A percentile compares a stretch with the other conserved stretches of the same genome.
These are phyloP conservation scores for Vespertilio murinus DNA, from an alignment of 2,797 vertebrate genomes.

Conservation along the genomic window DNA sequence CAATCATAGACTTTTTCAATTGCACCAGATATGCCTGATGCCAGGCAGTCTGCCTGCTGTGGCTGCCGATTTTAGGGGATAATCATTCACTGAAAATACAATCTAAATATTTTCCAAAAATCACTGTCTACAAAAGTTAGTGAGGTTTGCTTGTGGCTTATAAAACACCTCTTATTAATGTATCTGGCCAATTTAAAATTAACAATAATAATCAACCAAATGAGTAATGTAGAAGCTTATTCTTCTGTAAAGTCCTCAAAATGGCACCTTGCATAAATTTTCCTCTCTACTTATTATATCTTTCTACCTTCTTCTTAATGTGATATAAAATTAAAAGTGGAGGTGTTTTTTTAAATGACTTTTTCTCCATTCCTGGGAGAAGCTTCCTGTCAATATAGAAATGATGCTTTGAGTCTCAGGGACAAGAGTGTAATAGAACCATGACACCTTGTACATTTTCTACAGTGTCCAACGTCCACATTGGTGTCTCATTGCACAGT, in stretches of 20 bases:
- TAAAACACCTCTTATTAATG: background rate
- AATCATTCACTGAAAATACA: background rate
- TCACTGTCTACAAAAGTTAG: background rate
- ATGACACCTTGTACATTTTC: background rate
- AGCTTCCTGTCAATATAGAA: background rate
- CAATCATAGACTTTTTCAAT: fast-evolving
- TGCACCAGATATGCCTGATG: fast-evolving
- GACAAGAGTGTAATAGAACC: background rate
- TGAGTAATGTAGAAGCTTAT: background rate
- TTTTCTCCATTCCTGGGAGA: background rate
- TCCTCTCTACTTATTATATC: background rate
- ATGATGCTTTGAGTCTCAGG: background rate
- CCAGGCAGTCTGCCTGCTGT: too few relatives aligned
- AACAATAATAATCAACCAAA: background rate
- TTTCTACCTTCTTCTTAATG: background rate
- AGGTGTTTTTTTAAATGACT: background rate
- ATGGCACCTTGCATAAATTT: background rate
- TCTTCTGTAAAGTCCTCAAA: background rate
- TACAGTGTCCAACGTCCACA: slow-evolving; percentile 2
- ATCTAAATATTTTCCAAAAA: background rate
- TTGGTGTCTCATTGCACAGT: background rate
- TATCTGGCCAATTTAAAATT: background rate
- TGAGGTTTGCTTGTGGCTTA: background rate
- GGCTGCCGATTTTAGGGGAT: fast-evolving
- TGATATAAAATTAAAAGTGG: background rate